Conservation (phyloP, 1,140 invertebrate species). For the Neelides sp. region DNA sequence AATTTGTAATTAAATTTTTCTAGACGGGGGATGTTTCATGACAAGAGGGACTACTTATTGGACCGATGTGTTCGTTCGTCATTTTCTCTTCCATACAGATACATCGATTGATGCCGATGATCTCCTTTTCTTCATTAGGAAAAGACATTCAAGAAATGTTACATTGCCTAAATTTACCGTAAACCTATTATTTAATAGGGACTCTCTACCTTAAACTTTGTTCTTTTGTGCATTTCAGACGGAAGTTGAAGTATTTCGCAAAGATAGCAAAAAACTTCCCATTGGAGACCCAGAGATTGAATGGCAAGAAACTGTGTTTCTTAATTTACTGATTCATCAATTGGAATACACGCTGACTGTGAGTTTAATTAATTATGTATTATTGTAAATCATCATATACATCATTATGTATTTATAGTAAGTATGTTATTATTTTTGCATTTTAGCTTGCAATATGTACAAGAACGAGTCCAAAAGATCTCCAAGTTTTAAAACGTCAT, state of each 20-base stretch:
- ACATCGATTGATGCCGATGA: conserved; percentile 82
- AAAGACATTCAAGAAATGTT: conserved; percentile 70
- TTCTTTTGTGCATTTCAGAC: conserved; percentile 47
- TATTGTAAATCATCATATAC: too few species aligned
- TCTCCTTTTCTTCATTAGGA: conserved; percentile 87
- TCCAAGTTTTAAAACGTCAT: conserved; percentile 84
- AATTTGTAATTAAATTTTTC: conserved; percentile 9
- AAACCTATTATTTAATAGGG: conserved; percentile 25
- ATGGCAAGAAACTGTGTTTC: conserved; percentile 98
- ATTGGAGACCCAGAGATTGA: conserved; percentile 89
- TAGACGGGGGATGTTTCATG: conserved; percentile 77
- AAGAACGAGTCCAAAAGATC: conserved; percentile 87
- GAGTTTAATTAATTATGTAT: too few species aligned
- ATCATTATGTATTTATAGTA: too few species aligned
- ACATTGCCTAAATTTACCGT: conserved; percentile 79
- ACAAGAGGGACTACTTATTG: conserved; percentile 85
- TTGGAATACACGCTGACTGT: conserved; percentile 96
- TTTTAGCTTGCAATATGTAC: conserved; percentile 93
- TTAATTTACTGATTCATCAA: conserved; percentile 96
- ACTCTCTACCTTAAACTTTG: conserved; percentile 4
- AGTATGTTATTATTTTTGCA: too few species aligned
- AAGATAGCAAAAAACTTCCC: conserved; percentile 90
- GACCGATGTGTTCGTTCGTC: conserved; percentile 86
- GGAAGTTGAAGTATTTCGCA: conserved; percentile 87
- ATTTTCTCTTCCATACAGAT: conserved; percentile 80